phyloP scores from a whole-genome alignment of 2,797 vertebrate species.

The Lagocephalus sceleratus region DNA sequence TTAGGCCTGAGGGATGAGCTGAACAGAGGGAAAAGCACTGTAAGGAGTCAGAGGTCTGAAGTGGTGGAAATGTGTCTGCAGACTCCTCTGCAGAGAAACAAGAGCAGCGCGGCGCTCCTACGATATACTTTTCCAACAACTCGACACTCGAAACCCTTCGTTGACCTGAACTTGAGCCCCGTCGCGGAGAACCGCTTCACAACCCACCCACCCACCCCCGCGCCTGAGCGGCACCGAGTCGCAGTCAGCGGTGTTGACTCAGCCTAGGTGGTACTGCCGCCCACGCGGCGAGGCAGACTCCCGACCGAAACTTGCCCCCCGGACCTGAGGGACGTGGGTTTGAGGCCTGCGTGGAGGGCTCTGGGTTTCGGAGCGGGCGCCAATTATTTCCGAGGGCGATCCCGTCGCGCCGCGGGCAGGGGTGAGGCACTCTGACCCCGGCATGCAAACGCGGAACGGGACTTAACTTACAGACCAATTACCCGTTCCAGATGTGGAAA shows the following conservation, averaged over 20 bases:
- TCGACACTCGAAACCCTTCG: constrained; percentile 43
- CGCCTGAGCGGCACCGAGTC: constrained; percentile 61
- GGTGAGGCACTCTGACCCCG: constrained; percentile 24
- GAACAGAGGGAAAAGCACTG: constrained; percentile 2
- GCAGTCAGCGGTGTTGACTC: constrained; percentile 50
- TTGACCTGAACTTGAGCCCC: constrained; percentile 55
- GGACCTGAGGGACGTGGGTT: constrained; percentile 56
- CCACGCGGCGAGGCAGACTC: constrained; percentile 40
- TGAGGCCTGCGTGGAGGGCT: constrained; percentile 48
- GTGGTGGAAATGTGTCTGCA: constrained; percentile 52
- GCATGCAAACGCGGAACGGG: constrained; percentile 4
- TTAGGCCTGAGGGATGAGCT: constrained; percentile 13
- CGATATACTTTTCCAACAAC: neutral
- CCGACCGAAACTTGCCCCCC: constrained; percentile 47
- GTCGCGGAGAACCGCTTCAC: constrained; percentile 44
- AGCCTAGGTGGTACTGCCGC: constrained; percentile 57
- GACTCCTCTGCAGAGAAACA: constrained; percentile 53
- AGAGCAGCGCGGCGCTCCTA: constrained; percentile 19
- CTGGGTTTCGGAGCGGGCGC: constrained; percentile 41
- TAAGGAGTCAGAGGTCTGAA: constrained; percentile 21
- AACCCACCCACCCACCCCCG: constrained; percentile 50
- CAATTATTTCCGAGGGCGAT: constrained; percentile 37
- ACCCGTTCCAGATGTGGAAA: constrained; percentile 6
- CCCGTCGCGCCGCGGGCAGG: constrained; percentile 4
- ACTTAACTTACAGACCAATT: constrained; percentile 18